Percentiles rank a stretch among this genome's conserved stretches.
phyloP scores from a whole-genome alignment of 2,113 vertebrate species.

The Gallinago media region DNA sequence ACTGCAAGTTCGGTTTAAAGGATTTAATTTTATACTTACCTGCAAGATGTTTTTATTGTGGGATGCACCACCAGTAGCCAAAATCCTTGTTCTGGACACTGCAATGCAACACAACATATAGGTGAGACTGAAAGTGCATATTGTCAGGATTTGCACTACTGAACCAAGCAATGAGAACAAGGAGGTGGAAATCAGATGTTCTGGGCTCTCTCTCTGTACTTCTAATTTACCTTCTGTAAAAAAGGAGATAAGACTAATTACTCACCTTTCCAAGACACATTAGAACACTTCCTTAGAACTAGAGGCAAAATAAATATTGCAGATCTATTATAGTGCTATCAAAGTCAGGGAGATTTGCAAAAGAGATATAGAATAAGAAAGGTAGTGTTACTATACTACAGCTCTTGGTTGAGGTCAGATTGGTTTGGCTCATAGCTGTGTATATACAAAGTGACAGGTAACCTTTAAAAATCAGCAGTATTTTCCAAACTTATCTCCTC shows the following conservation, averaged over 20 bases:
- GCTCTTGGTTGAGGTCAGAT: conserved; percentile 25
- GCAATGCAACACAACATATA: conserved; percentile 40
- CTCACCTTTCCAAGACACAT: not conserved
- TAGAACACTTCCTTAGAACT: not conserved
- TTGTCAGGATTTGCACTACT: not conserved
- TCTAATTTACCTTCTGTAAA: conserved; percentile 14
- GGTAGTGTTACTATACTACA: not conserved
- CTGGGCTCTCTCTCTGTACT: not conserved
- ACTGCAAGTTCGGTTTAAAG: not conserved
- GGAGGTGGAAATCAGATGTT: not conserved
- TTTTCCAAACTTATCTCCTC: conserved; percentile 40
- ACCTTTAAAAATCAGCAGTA: conserved; percentile 58
- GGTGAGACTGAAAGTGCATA: not conserved
- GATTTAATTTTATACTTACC: conserved; percentile 68
- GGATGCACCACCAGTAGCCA: conserved; percentile 95
- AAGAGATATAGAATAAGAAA: not conserved
- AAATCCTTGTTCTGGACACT: conserved; percentile 88
- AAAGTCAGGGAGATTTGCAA: conserved; percentile 18
- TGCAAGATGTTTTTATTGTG: conserved; percentile 89
- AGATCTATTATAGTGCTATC: not conserved
- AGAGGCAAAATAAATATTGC: conserved; percentile 16
- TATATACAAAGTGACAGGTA: conserved; percentile 49
- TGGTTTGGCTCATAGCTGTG: not conserved
- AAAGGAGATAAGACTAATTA: conserved; percentile 22
- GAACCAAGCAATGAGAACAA: not conserved